Conservation (phyloP, 2,888 invertebrate genomes). For the Embidobia sp. region DNA sequence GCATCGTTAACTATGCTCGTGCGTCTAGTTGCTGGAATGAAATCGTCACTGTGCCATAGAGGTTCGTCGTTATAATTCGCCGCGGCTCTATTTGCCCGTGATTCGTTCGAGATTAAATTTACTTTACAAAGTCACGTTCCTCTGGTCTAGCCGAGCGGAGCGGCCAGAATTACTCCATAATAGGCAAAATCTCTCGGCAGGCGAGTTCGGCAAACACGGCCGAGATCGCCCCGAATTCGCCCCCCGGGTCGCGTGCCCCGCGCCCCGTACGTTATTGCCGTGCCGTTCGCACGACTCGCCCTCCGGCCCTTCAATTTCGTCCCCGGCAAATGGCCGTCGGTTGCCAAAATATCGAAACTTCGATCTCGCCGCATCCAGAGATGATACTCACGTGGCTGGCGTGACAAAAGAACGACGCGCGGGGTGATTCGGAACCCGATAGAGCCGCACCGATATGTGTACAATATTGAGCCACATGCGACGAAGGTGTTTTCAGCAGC, state of each 20-base stretch:
- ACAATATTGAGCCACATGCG: conserved; percentile 14
- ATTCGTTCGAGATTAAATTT: conserved; percentile 61
- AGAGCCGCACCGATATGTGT: conserved; percentile 30
- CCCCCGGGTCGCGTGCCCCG: not conserved
- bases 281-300: conserved; percentile 59
- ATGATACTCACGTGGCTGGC: conserved; percentile 49
- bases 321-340: conserved; percentile 68
- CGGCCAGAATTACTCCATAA: conserved; percentile 50
- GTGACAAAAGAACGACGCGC: conserved; percentile 64
- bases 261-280: conserved; percentile 39
- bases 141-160: conserved; percentile 48
- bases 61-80: conserved; percentile 30
- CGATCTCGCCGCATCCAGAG: conserved; percentile 60
- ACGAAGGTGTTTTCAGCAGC: conserved; percentile 1
- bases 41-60: conserved; percentile 29
- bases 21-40: conserved; percentile 31
- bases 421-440: conserved; percentile 55
- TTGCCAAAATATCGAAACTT: conserved; percentile 66
- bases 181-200: conserved; percentile 58
- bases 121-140: conserved; percentile 62
- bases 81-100: conserved; percentile 50
- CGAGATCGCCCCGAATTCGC: not conserved
- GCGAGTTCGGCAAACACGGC: conserved; percentile 52
- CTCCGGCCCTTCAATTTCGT: conserved; percentile 69
- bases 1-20: conserved; percentile 45